Evolutionary conservation across 2,797 vertebrate species (phyloP), one percentile per base, ranked within the genome.

Genomic region (Takifugu ocellatus): DNA sequence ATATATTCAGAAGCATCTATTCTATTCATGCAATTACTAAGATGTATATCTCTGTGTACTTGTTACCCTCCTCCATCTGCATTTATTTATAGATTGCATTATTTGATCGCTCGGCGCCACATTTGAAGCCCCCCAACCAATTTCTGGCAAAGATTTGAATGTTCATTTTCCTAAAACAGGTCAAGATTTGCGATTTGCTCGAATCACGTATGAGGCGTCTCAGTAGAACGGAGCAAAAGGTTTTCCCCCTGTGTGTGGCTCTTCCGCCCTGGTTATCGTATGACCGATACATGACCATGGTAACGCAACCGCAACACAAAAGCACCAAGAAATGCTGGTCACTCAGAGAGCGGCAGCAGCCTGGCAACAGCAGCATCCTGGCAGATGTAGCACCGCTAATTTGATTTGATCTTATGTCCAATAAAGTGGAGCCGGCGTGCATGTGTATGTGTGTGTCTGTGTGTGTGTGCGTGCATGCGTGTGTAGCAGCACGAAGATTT

Each of bases 371-470:
- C 66, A 63, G 53, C 51, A 21, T n/a, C 54, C 25, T 54, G 56
- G 61, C 31, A 51, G 62, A 71, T 66, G 50, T 61, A 42, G 47
- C 65, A 17, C 61, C 69, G 58, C 58, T 81, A 64, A 82, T 83
- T 75, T 74, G 46, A 81, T 82, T 76, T 70, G 71, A 74, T 72
- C 67, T 59, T 46, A 27, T 29, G 33, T 25, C 24, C 42, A 43
- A 57, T 33, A 80, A 55, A 74, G 61, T 42, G 46, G 15, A 74
- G 52, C 45, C 47, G n/a, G n/a, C n/a, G 54, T 12, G 7, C 12
- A 2, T 62, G 52, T 67, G 27, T 2, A 7, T 29, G 42, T 53
- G 24, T 50, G 33, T 52, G 58, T 49, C 14, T 29, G 47, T 61
- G 15, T 54, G 21, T 51, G 44, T 50, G 6, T 15, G 25, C 2